Evolutionary conservation across 2,113 vertebrate genomes (phyloP), one percentile per base, ranked within the genome.

Genomic region (Edolisoma coerulescens): DNA sequence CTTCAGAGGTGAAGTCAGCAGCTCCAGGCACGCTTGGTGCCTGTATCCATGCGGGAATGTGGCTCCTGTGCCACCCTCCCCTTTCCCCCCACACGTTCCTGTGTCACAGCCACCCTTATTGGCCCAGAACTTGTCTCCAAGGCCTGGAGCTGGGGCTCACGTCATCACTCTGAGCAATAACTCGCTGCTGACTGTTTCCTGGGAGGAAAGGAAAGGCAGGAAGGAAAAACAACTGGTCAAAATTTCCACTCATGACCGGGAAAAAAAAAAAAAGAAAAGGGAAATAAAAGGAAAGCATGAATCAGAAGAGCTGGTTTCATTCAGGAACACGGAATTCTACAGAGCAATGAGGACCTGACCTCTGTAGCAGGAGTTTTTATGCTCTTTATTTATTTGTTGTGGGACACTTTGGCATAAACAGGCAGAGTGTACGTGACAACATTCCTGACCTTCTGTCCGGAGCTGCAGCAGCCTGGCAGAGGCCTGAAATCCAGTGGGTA

Each of bases 181-280:
- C 71, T 84, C 6, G n/a, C 80, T 70, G 57, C 50, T 74, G 92
- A n/a, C 41, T 11, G 37, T 57, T 96, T 97, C 95, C 94, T 95
- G 71, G 88, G 96, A 96, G 97, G 95, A 95, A 95, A 93, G 96
- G 96, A 78, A 94, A 90, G 82, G 60, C 97, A 97, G 98, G 97
- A 98, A 98, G 97, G 96, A 97, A 97, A 93, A 92, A 81, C 86
- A 81, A 49, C 82, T 56, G 68, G 68, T 96, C 96, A 96, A 14
- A 96, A 90, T 93, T 97, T 97, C 96, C 95, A 96, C 50, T 59
- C 7, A 19, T 59, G 41, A 32, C 26, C 15, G 6, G 13, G 5
- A 42, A 23, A 50, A 61, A 49, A 57, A 8, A 32, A 33, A 56
- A 28, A 42, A 39, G 20, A 8, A 44, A 37, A 0, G 1, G 19